Conservation (phyloP, 2,888 invertebrate genomes). For the Eremobia ochroleuca region DNA sequence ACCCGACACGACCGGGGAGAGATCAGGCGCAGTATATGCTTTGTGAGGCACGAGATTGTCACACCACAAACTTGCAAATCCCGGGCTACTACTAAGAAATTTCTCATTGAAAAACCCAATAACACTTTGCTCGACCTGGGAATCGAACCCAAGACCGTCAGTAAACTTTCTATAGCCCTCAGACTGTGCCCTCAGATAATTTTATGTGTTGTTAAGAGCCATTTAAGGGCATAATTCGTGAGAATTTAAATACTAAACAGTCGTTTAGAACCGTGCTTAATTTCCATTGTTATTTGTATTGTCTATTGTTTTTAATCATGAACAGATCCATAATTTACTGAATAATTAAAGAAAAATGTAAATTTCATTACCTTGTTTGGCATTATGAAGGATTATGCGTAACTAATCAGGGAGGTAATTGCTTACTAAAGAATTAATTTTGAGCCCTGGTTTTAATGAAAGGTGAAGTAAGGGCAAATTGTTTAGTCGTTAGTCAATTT, state of each 20-base stretch:
- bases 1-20: neutral
- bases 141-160: no score
- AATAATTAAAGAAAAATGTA: conserved; percentile 33
- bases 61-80: neutral
- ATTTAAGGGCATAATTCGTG: conserved; percentile 18
- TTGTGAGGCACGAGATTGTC: no score
- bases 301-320: conserved; percentile 42
- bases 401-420: conserved; percentile 13
- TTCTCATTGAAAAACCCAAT: neutral
- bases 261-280: conserved; percentile 13
- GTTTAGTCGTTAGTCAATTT: neutral
- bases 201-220: neutral
- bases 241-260: conserved; percentile 31
- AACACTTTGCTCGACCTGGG: neutral
- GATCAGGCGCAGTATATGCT: neutral
- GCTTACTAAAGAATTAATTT: conserved; percentile 21
- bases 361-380: conserved; percentile 30
- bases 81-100: neutral
- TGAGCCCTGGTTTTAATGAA: neutral
- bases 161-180: neutral
- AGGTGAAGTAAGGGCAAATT: neutral
- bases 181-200: neutral
- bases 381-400: conserved; percentile 22
- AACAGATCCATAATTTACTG: conserved; percentile 25
- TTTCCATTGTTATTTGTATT: no score